Percentiles rank a stretch among this genome's conserved stretches.
These are phyloP conservation scores for Paedocypris micromegethes DNA, from an alignment of 2,797 vertebrate species.

Conservation along the genomic window DNA sequence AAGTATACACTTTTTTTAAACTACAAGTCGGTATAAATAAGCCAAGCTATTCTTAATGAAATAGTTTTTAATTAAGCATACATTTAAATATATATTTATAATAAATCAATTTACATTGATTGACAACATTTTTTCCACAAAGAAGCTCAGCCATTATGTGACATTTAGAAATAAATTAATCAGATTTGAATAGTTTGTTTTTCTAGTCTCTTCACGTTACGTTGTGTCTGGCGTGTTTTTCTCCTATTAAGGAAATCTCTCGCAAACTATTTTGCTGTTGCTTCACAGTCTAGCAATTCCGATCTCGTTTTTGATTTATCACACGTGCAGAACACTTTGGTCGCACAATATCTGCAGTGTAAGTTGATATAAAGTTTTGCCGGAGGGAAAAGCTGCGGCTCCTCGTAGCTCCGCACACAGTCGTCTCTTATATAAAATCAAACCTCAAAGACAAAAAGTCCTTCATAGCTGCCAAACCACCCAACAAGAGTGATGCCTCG, in stretches of 20 bases:
- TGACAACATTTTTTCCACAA: too few species aligned
- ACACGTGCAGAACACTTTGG: too few species aligned
- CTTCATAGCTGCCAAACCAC: conserved; percentile 73
- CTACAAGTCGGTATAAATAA: too few species aligned
- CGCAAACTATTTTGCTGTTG: conserved; percentile 42
- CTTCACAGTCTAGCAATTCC: conserved; percentile 41
- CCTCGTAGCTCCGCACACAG: conserved; percentile 60
- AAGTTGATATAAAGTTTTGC: conserved; percentile 9
- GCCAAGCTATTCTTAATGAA: too few species aligned
- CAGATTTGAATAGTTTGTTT: conserved; percentile 5
- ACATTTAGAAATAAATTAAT: too few species aligned
- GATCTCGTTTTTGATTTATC: too few species aligned
- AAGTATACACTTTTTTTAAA: too few species aligned
- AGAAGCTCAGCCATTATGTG: too few species aligned
- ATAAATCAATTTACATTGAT: too few species aligned
- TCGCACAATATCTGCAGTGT: background rate
- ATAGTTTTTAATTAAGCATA: too few species aligned
- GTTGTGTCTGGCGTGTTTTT: conserved; percentile 21
- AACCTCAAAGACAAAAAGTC: conserved; percentile 65
- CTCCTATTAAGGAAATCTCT: conserved; percentile 64
- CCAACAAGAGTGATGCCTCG: conserved; percentile 69
- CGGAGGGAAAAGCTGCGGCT: conserved; percentile 16
- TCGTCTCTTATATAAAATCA: conserved; percentile 71
- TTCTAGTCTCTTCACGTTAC: background rate
- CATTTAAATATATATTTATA: too few species aligned